Base-by-base conservation (phyloP, 2,797 vertebrate species). In the Melanotaenia maccullochi region DNA sequence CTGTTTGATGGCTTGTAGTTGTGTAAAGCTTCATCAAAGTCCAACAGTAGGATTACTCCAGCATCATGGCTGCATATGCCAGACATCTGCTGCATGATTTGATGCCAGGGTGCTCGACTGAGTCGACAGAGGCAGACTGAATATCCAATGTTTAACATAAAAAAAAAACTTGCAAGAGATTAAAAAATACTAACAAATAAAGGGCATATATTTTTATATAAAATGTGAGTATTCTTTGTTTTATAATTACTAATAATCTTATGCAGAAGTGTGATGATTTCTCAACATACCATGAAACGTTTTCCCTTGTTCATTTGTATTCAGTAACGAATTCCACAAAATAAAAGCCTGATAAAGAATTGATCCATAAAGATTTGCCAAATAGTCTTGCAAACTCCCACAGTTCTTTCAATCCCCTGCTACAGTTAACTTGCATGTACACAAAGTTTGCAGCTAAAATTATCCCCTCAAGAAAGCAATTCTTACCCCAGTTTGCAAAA, bases 51-150 rank as follows among this genome's bases (percentile, higher is more conserved):
- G 28, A 42, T 9, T 9, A 40, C 32, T 65, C 55, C 14, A 40
- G 38, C 70, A 36, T 58, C 54, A 58, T 32, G 71, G 4, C 22
- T 49, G 62, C 44, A 60, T 52, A 52, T 42, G 40, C 47, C 71
- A 65, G 62, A 60, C 56, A 52, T 73, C 62, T 59, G 62, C 42
- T 33, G 55, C 70, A 32, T 35, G 14, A 56, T 36, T 71, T 22
- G 44, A n/a, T 16, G 68, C 60, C 52, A 63, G 38, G 38, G 30
- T 22, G 40, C 52, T 30, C 3, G 28, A n/a, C n/a, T n/a, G n/a
- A n/a, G n/a, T n/a, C n/a, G n/a, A n/a, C 52, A 47, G 30, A 36
- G 18, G 52, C 60, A 47, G 60, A n/a, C 51, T 9, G 14, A 58
- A 57, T 49, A 47, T 56, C 38, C 57, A 38, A 64, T 40, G 28